Evolutionary conservation across 2,888 invertebrate species (phyloP).

Genomic region (Apoda limacodes): DNA sequence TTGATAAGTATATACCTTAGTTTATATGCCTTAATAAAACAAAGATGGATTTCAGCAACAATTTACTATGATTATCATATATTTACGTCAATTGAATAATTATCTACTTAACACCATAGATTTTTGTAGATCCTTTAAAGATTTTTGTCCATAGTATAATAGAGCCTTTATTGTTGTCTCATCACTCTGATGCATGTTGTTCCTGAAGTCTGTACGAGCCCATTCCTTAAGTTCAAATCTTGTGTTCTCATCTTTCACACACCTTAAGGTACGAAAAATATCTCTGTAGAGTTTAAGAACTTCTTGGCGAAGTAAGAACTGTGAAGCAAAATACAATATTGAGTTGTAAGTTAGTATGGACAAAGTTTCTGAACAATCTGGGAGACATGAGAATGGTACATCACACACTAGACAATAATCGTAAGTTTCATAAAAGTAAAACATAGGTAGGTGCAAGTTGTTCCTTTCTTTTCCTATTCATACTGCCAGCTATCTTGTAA

Average conservation of each 20-base stretch:
- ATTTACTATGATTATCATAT: too few relatives aligned
- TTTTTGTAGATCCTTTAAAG: constrained; percentile 74
- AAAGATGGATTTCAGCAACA: too few relatives aligned
- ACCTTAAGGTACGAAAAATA: constrained; percentile 75
- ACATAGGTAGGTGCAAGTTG: too few relatives aligned
- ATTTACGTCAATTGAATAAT: too few relatives aligned
- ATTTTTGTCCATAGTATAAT: constrained; percentile 77
- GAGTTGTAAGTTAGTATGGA: neutral
- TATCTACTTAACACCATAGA: constrained; percentile 71
- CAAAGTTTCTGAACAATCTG: neutral
- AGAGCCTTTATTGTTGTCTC: constrained; percentile 79
- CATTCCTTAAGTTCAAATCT: constrained; percentile 76
- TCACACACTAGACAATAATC: too few relatives aligned
- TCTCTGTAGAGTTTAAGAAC: constrained; percentile 81
- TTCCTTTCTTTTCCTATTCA: too few relatives aligned
- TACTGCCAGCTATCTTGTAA: too few relatives aligned
- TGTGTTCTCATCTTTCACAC: constrained; percentile 74
- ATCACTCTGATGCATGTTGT: constrained; percentile 77
- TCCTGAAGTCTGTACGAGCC: constrained; percentile 80
- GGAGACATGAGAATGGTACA: neutral
- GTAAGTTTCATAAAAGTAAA: too few relatives aligned
- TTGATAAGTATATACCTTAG: too few relatives aligned
- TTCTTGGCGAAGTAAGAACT: constrained; percentile 86
- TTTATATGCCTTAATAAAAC: too few relatives aligned
- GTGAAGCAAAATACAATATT: constrained; percentile 33